Conservation (phyloP, 2,113 vertebrate species). For the Callithrix jacchus region DNA sequence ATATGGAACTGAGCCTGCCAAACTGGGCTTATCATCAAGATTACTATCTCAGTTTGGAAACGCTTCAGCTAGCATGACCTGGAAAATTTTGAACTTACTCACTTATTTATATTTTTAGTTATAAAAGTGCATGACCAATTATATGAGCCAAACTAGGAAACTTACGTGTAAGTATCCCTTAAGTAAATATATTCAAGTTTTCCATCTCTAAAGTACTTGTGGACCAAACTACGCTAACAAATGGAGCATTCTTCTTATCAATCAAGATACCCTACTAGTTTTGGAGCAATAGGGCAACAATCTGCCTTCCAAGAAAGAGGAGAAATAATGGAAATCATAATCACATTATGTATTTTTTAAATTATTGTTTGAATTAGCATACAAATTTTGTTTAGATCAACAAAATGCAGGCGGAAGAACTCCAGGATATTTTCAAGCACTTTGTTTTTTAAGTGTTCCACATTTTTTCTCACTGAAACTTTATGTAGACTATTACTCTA, state of each 20-base stretch:
- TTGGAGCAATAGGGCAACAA: neutral
- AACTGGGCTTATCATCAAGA: constrained; percentile 12
- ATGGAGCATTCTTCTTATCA: neutral
- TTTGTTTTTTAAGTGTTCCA: neutral
- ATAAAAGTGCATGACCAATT: neutral
- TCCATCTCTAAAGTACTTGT: neutral
- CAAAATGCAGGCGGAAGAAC: neutral
- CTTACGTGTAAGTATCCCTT: constrained; percentile 20
- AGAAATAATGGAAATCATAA: neutral
- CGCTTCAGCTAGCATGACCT: constrained; percentile 2
- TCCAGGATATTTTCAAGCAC: neutral
- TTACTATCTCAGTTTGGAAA: constrained; percentile 28
- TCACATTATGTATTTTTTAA: neutral
- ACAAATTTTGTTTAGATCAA: neutral
- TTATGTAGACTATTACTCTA: neutral
- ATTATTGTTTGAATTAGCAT: neutral
- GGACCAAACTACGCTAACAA: neutral
- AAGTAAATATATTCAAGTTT: neutral
- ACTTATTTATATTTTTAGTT: constrained; percentile 61
- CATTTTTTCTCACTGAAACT: neutral
- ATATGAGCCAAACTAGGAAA: constrained; percentile 14
- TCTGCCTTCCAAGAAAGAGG: neutral
- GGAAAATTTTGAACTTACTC: constrained; percentile 39
- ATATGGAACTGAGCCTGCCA: constrained; percentile 4
- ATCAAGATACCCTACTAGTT: neutral